Conservation (phyloP, 2,888 invertebrate genomes). For the Andrena trimmerana region DNA sequence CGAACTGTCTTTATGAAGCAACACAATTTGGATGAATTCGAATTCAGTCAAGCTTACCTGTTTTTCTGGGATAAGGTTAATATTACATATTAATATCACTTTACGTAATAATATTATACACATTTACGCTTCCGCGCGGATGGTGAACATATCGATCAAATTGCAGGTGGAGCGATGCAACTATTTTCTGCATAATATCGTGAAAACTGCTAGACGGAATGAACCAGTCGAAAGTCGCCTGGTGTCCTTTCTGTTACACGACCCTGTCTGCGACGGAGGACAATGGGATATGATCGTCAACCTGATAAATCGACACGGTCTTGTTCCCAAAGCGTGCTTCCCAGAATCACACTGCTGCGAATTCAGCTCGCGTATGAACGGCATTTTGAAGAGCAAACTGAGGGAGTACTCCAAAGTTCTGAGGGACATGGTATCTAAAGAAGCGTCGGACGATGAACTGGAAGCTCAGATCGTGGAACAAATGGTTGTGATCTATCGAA, state of each 20-base stretch:
- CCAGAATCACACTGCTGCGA: conserved; percentile 94
- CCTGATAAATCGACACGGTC: conserved; percentile 93
- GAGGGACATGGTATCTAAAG: conserved; percentile 88
- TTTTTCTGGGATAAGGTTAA: conserved; percentile 96
- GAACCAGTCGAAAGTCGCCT: conserved; percentile 93
- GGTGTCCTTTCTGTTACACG: conserved; percentile 91
- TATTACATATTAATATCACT: conserved; percentile 6
- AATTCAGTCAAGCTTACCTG: conserved; percentile 95
- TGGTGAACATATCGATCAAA: conserved; percentile 7
- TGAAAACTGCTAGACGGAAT: conserved; percentile 90
- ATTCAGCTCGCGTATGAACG: conserved; percentile 91
- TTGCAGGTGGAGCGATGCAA: conserved; percentile 92
- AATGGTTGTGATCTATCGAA: conserved; percentile 91
- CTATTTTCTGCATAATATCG: conserved; percentile 93
- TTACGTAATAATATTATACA: background rate
- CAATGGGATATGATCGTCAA: conserved; percentile 98
- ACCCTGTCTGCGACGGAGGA: conserved; percentile 94
- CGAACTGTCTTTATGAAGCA: conserved; percentile 94
- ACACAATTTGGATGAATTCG: conserved; percentile 94
- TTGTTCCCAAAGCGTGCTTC: conserved; percentile 95
- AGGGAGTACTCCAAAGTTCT: conserved; percentile 93
- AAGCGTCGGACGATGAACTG: conserved; percentile 88
- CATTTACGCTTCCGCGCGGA: background rate
- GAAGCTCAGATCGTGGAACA: conserved; percentile 88
- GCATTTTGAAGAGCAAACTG: conserved; percentile 93